Base-by-base conservation (phyloP, 2,113 vertebrate species). In the Pongo pygmaeus region DNA sequence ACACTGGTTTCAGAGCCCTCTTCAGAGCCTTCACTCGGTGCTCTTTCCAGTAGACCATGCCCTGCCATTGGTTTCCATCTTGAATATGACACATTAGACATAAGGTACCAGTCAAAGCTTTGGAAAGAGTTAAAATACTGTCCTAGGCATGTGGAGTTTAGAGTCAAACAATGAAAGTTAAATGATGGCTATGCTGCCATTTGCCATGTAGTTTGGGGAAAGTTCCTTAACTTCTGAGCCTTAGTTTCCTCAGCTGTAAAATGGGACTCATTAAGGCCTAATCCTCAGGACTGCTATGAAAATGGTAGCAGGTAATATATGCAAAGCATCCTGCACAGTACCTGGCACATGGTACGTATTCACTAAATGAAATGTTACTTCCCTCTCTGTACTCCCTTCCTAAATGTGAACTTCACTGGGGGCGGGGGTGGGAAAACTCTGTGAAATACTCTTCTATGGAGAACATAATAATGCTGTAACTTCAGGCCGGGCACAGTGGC, bases 131-230 rank as follows among this genome's bases (percentile, higher is more conserved):
- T 52, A 46, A 48, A 52, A 40, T 69, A 38, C 18, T 18, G 9
- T 55, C 40, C 52, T 79, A 72, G 69, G 27, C 75, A 52, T 40
- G 30, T 89, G 52, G 52, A 77, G 35, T 93, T 95, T 13, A 2
- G 22, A 94, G 48, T 90, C 46, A 92, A 96, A 93, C n/a, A 78
- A 35, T 32, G 35, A 25, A 16, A 64, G 85, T 96, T 78, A 89
- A 94, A 72, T 95, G 23, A 38, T 30, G 27, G 17, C 72, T 75
- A 7, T 86, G 70, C 16, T n/a, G 77, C 48, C 16, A 35, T 61
- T 96, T 87, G 35, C 78, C 88, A 38, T 52, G 59, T 27, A 16
- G 75, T 80, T 83, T 52, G 30, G 30, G 20, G 59, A 52, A 96
- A 97, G 84, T 50, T 25, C 69, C 43, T 86, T 87, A 78, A 57